Evolutionary conservation across 2,888 invertebrate species (phyloP).

Genomic region (Drosophila recens): DNA sequence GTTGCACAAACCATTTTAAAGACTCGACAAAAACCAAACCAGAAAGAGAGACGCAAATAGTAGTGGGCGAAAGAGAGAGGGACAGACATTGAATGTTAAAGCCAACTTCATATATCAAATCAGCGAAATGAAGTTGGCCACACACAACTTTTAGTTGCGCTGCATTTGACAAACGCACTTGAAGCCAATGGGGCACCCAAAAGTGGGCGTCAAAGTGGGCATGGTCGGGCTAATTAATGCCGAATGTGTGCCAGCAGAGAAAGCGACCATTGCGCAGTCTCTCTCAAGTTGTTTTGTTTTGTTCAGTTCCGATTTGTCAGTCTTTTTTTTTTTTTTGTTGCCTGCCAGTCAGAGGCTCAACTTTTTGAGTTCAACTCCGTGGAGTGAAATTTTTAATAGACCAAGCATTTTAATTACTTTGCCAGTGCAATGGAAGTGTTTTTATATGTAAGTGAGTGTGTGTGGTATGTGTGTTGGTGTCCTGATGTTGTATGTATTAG

Average conservation of each 20-base stretch:
- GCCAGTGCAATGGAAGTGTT: slow-evolving; percentile 30
- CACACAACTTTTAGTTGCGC: slow-evolving; percentile 33
- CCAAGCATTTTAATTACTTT: slow-evolving; percentile 81
- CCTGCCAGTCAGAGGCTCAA: slow-evolving; percentile 69
- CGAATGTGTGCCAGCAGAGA: slow-evolving; percentile 57
- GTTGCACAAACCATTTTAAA: slow-evolving; percentile 46
- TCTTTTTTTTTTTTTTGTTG: slow-evolving; percentile 24
- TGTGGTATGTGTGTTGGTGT: background rate
- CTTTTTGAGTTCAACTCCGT: slow-evolving; percentile 79
- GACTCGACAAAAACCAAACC: slow-evolving; percentile 1
- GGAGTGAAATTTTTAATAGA: slow-evolving; percentile 80
- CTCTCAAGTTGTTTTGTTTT: slow-evolving; percentile 68
- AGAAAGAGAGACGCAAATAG: background rate
- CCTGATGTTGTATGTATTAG: slow-evolving; percentile 19
- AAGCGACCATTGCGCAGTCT: slow-evolving; percentile 57
- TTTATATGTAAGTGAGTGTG: slow-evolving; percentile 5
- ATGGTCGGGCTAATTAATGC: slow-evolving; percentile 69
- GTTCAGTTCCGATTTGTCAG: slow-evolving; percentile 44
- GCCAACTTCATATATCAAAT: slow-evolving; percentile 27
- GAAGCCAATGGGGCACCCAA: background rate
- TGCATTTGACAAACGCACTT: slow-evolving; percentile 62
- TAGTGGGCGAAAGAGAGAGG: background rate
- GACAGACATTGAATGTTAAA: background rate
- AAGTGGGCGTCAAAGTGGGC: slow-evolving; percentile 28
- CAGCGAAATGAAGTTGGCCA: slow-evolving; percentile 21